phyloP scores from a whole-genome alignment of 2,113 vertebrate genomes.

The Columbina picui region DNA sequence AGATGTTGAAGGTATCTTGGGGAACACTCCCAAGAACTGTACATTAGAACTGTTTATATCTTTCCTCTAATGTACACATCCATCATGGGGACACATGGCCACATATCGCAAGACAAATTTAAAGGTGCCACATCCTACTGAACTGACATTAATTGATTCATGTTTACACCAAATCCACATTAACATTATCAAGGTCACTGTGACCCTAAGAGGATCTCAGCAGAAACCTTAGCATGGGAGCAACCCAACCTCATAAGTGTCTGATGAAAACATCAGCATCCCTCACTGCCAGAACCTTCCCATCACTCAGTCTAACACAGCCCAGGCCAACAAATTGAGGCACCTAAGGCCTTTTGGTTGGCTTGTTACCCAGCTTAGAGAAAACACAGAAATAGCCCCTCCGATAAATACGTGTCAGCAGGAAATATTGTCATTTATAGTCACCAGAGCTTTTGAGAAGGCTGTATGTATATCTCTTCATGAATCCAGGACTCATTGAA shows the following conservation, averaged over 20 bases:
- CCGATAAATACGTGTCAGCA: too few species aligned
- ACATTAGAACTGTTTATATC: accelerated
- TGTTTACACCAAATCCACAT: too few species aligned
- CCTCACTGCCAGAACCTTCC: neutral
- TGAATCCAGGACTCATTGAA: too few species aligned
- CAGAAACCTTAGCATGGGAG: neutral
- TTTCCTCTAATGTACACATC: neutral
- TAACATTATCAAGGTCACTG: accelerated
- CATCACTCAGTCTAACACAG: neutral
- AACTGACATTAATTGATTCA: neutral
- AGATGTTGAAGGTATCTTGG: neutral
- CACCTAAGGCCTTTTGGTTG: too few species aligned
- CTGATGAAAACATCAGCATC: too few species aligned
- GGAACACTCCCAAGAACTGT: neutral
- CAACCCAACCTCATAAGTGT: neutral
- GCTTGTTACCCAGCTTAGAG: too few species aligned
- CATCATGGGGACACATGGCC: neutral
- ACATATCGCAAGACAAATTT: neutral
- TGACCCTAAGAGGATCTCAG: neutral
- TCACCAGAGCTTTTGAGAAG: too few species aligned
- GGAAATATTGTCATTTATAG: too few species aligned
- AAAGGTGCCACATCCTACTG: neutral
- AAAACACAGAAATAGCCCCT: too few species aligned
- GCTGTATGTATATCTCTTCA: too few species aligned
- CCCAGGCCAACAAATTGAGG: too few species aligned